A percentile compares a stretch with the other conserved stretches of the same genome.
Conservation (phyloP, 2,113 vertebrate species). For the Ursus arctos region DNA sequence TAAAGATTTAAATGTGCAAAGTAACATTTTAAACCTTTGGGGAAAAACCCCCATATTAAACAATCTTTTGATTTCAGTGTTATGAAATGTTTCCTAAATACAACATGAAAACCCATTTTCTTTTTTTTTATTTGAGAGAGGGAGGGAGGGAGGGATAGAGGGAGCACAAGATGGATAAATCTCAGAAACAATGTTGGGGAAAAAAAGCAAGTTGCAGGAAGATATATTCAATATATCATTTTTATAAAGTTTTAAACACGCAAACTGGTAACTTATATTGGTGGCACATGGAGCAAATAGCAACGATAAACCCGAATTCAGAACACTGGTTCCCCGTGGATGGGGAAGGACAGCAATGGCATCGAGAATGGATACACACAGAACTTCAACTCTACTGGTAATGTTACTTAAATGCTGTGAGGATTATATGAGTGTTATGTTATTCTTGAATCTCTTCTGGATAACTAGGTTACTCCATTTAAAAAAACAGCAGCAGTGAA, state of each 20-base stretch:
- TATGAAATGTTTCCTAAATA: background rate
- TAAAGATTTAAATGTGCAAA: background rate
- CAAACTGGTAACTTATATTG: background rate
- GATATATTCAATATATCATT: background rate
- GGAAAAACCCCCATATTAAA: background rate
- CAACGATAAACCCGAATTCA: background rate
- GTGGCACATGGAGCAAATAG: background rate
- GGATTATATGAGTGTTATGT: background rate
- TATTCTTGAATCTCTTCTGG: background rate
- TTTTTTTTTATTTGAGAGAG: background rate
- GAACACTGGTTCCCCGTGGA: background rate
- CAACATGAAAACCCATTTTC: background rate
- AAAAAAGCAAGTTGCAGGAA: background rate
- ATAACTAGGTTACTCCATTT: background rate
- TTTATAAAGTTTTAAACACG: background rate
- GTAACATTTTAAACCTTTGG: background rate
- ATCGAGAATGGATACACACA: background rate
- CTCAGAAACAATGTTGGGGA: background rate
- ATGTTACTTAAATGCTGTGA: background rate
- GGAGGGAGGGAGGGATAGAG: background rate
- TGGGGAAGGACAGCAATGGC: background rate
- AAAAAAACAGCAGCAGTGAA: background rate
- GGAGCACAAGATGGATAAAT: background rate
- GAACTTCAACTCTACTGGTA: background rate
- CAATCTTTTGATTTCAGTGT: background rate